Conservation (phyloP, 37 sponge, comb jelly and placozoan species). For the Cladorhizidae sp. region DNA sequence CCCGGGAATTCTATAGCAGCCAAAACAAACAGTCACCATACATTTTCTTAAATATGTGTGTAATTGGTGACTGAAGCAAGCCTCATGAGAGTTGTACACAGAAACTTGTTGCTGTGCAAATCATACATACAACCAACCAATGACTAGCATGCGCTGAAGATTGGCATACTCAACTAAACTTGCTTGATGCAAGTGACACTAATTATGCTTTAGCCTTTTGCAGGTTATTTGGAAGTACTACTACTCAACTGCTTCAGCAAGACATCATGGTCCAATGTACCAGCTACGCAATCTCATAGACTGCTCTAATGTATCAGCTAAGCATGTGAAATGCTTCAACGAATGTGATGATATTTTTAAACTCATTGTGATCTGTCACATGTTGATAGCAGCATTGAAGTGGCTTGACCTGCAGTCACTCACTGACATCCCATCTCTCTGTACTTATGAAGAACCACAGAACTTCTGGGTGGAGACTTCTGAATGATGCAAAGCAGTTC, state of each 20-base stretch:
- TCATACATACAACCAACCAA: no score
- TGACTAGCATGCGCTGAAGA: no score
- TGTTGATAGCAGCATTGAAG: slow-evolving; percentile 15
- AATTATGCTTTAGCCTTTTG: background rate
- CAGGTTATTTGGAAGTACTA: slow-evolving; percentile 41
- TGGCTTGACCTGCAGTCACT: background rate
- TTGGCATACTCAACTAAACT: background rate
- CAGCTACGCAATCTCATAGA: slow-evolving; percentile 20
- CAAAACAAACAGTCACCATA: no score
- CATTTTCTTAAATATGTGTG: no score
- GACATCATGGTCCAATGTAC: slow-evolving; percentile 33
- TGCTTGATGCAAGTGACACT: background rate
- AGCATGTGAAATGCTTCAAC: slow-evolving; percentile 11
- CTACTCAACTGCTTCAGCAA: slow-evolving; percentile 21
- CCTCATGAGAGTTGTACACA: no score
- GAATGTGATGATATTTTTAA: slow-evolving; percentile 42
- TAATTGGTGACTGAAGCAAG: no score
- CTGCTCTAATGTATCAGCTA: slow-evolving; percentile 15
- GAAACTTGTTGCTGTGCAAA: no score
- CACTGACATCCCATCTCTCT: background rate
- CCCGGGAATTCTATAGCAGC: no score
- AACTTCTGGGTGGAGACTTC: background rate
- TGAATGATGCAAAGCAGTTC: background rate
- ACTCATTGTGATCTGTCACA: background rate
- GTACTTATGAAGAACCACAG: background rate